Base-by-base conservation (phyloP, 2,888 invertebrate species). In the Mimumesa dahlbomi region DNA sequence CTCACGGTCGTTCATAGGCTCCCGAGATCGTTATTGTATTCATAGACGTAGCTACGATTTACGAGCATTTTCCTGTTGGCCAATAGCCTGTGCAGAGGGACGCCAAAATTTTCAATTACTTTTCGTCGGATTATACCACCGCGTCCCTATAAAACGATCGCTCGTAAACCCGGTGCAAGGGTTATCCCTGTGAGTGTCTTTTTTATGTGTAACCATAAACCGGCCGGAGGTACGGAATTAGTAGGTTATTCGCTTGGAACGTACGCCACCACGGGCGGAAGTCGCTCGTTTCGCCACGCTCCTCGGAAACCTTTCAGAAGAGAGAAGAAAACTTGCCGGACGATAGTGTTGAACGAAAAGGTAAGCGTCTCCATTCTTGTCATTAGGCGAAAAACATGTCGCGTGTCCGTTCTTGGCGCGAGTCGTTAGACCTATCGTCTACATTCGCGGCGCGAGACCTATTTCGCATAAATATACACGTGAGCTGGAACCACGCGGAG, bases 1-100 rank as follows among this genome's bases (percentile, higher is more conserved):
- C 61, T 73, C 74, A 74, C 48, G 77, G 77, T 72, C 77, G 54
- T 7, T 29, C 19, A 25, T 54, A 62, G 36, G 46, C 53, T 50
- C 48, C 14, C 13, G 16, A 54, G 53, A 66, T 54, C 16, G 14
- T 21, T 40, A 48, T 31, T 40, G 13, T 29, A 18, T n/a, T 14
- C 19, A 19, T 45, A 42, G 18, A 22, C 38, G 14, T 18, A 3
- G n/a, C n/a, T n/a, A n/a, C n/a, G n/a, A n/a, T n/a, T n/a, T n/a
- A n/a, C n/a, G n/a, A n/a, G n/a, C n/a, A n/a, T n/a, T n/a, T n/a
- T n/a, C n/a, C n/a, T n/a, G n/a, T n/a, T n/a, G n/a, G n/a, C n/a
- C n/a, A n/a, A n/a, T n/a, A n/a, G n/a, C n/a, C n/a, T n/a, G n/a
- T n/a, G n/a, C n/a, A n/a, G n/a, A n/a, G n/a, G n/a, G n/a, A n/a